Percentiles rank a stretch among this genome's conserved stretches.
phyloP scores from a whole-genome alignment of 2,888 invertebrate genomes.

The Pharmacophagus antenor region DNA sequence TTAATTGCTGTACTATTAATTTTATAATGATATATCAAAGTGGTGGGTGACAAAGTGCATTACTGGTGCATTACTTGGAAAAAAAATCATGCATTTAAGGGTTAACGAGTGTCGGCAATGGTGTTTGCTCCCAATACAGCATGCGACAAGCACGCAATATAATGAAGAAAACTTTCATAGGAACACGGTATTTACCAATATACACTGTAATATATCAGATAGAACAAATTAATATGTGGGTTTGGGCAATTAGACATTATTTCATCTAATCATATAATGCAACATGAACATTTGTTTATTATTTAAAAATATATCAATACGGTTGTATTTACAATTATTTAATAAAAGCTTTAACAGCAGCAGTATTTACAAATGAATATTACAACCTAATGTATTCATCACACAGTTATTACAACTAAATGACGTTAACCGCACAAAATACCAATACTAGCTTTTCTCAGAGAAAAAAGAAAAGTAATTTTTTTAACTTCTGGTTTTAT shows the following conservation, averaged over 20 bases:
- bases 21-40: too few relatives aligned
- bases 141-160: too few relatives aligned
- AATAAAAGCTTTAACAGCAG: conserved; percentile 18
- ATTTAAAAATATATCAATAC: conserved; percentile 12
- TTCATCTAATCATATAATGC: neutral
- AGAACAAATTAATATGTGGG: too few relatives aligned
- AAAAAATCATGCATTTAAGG: too few relatives aligned
- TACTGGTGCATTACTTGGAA: too few relatives aligned
- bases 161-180: too few relatives aligned
- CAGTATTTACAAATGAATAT: conserved; percentile 27
- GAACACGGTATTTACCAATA: too few relatives aligned
- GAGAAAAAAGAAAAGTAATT: neutral
- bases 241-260: conserved; percentile 7
- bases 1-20: too few relatives aligned
- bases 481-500: neutral
- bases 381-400: conserved; percentile 3
- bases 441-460: conserved; percentile 6
- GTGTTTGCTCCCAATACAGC: too few relatives aligned
- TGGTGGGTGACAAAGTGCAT: too few relatives aligned
- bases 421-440: conserved; percentile 4
- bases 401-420: conserved; percentile 8
- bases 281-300: neutral
- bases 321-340: conserved; percentile 17
- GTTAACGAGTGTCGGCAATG: too few relatives aligned
- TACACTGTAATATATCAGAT: too few relatives aligned